These are phyloP conservation scores for Omphaloscelis lunosa DNA, from an alignment of 2,888 invertebrate species.

Conservation along the genomic window DNA sequence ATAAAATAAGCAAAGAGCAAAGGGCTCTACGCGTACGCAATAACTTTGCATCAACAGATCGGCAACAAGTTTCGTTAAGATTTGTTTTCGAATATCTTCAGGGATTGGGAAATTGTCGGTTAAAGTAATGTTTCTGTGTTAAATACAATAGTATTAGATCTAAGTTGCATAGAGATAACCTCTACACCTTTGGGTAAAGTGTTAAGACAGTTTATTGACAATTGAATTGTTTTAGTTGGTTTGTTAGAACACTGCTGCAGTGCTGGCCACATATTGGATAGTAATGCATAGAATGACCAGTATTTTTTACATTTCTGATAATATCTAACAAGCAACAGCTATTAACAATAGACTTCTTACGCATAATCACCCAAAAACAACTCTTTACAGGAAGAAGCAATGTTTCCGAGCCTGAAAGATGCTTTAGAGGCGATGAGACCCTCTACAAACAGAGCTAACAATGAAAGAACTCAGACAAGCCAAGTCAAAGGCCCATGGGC, in stretches of 20 bases:
- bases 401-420: background rate
- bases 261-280: background rate
- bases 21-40: constrained; percentile 27
- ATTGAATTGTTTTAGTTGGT: background rate
- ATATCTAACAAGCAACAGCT: background rate
- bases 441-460: background rate
- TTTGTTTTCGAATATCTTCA: constrained; percentile 33
- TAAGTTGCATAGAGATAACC: background rate
- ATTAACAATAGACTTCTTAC: background rate
- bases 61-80: constrained; percentile 50
- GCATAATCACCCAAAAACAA: background rate
- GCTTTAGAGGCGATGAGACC: background rate
- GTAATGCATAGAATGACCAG: background rate
- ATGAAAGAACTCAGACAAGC: background rate
- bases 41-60: constrained; percentile 32
- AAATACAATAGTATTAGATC: background rate
- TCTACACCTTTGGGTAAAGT: background rate
- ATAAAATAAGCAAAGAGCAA: constrained; percentile 49
- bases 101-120: constrained; percentile 25
- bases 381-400: background rate
- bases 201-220: background rate
- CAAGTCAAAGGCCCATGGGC: too few relatives aligned
- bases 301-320: background rate
- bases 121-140: background rate
- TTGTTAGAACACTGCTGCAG: background rate